Percentiles rank a stretch among this genome's conserved stretches.
Conservation (phyloP, 2,113 vertebrate species). For the Eudyptes chrysolophus region DNA sequence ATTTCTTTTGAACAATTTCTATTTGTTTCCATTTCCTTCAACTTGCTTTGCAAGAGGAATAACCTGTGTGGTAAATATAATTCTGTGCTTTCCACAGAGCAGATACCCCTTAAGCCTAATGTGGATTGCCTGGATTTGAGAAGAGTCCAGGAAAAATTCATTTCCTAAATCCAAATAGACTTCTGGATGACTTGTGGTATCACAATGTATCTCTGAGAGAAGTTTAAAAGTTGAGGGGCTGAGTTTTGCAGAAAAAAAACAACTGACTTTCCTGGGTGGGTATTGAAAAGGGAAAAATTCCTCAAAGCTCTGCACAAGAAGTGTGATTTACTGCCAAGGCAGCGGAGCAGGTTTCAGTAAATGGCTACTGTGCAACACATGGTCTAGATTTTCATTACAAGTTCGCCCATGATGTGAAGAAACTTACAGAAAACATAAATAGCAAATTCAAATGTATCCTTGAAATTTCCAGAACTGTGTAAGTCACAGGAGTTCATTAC, state of each 20-base stretch:
- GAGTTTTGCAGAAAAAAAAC: neutral
- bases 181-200: neutral
- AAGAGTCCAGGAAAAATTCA: neutral
- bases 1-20: neutral
- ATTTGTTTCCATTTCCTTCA: neutral
- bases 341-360: neutral
- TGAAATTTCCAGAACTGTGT: neutral
- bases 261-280: neutral
- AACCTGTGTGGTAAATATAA: neutral
- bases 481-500: neutral
- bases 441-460: neutral
- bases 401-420: neutral
- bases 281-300: neutral
- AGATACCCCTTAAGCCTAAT: neutral
- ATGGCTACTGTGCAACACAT: neutral
- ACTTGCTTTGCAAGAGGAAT: neutral
- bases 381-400: neutral
- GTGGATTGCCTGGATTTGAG: slow-evolving; percentile 23
- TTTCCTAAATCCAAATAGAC: slow-evolving; percentile 47
- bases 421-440: neutral
- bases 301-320: neutral
- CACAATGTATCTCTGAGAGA: neutral
- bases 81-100: neutral
- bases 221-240: neutral
- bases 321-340: neutral